Base-by-base conservation (phyloP, 1,140 invertebrate genomes). In the Temnothorax longispinosus region DNA sequence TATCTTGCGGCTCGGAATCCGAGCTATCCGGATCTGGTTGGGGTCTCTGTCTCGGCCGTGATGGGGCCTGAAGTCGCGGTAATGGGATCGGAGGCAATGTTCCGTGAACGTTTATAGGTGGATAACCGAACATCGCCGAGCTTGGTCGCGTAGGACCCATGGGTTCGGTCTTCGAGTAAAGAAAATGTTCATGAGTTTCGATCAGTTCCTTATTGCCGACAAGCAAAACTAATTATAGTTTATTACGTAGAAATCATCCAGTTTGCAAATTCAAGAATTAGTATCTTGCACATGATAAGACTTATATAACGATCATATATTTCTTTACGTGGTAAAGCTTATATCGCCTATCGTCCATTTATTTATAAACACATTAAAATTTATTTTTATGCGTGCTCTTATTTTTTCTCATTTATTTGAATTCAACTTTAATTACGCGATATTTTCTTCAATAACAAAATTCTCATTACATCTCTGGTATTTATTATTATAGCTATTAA, bases 91-190 rank as follows among this genome's bases (percentile, higher is more conserved):
- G 97, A 0, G 97, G 97, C 54, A 97, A 91, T 21, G 96, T 97
- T 75, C 96, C 96, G 80, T 96, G 96, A 67, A 96, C 93, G 38
- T 95, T 96, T 87, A 96, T 93, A 2, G 96, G 97, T 13, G 97
- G 97, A 93, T 98, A 98, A 1, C 97, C 97, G 92, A 98, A 98
- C 96, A 98, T 96, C 0, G 97, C 97, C 10, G 97, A 98, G n/a
- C 97, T 97, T 0, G 97, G 97, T n/a, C 97, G 94, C 0, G 97
- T 98, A 10, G 96, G 94, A 5, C 95, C 96, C 94, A 97, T 96
- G 74, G 97, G 96, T 94, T 97, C 96, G 78, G 96, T 96, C 97
- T 97, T 71, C 44, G 10, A n/a, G 18, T 18, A 65, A 75, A 15
- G 47, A 82, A 21, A 74, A 41, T 27, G 6, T 62, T 27, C 41